phyloP scores from a whole-genome alignment of 2,113 vertebrate genomes.

The Uria lomvia region DNA sequence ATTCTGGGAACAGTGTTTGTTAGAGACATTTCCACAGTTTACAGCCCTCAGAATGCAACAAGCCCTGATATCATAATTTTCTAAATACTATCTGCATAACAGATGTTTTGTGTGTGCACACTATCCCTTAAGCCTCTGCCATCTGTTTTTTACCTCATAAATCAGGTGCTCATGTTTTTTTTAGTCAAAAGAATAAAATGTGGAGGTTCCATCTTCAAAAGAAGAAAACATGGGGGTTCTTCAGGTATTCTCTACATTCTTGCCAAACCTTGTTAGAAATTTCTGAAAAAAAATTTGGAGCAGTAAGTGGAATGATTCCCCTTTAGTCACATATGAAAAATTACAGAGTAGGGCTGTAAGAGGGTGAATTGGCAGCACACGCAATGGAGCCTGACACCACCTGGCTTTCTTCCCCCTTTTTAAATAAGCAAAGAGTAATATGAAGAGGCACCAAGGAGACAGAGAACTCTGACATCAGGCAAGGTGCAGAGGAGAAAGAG shows the following conservation, averaged over 20 bases:
- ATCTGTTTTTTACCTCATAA: not conserved
- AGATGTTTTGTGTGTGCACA: not conserved
- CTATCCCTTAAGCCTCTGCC: not conserved
- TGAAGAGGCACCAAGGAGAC: conserved; percentile 2
- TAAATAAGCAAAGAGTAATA: conserved; percentile 5
- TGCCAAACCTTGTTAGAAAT: not conserved
- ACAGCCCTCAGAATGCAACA: not conserved
- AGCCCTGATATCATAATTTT: not conserved
- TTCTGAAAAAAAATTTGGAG: not conserved
- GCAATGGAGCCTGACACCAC: conserved; percentile 14
- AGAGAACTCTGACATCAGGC: not conserved
- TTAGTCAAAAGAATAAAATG: not conserved
- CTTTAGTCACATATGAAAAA: conserved; percentile 4
- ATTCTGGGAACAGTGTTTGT: not conserved
- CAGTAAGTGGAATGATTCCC: not conserved
- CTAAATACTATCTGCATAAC: not conserved
- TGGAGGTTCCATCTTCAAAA: not conserved
- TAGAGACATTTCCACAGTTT: not conserved
- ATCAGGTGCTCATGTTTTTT: not conserved
- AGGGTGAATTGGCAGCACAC: not conserved
- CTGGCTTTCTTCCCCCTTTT: not conserved
- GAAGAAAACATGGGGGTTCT: not conserved
- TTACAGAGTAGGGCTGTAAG: not conserved
- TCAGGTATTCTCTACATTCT: not conserved
- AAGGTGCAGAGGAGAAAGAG: not conserved